Evolutionary conservation across 2,888 invertebrate genomes (phyloP).

Genomic region (Hydraecia micacea): DNA sequence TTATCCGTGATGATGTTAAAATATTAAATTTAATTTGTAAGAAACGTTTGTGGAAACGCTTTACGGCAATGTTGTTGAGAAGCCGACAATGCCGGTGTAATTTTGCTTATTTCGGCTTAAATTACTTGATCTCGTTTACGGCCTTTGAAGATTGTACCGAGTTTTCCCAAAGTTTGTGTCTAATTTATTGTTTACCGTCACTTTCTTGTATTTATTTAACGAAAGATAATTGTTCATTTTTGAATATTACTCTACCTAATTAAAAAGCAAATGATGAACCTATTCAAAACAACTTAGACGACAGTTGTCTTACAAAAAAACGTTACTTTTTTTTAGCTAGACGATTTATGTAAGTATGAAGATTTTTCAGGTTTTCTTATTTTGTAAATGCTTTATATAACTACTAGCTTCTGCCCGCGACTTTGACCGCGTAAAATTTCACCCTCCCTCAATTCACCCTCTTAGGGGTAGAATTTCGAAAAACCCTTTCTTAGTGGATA

Average conservation of each 20-base stretch:
- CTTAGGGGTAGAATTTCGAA: too few relatives aligned
- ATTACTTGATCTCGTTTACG: constrained; percentile 89
- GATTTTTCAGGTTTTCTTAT: background rate
- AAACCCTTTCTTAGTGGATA: too few relatives aligned
- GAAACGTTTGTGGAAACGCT: constrained; percentile 78
- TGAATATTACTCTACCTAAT: constrained; percentile 73
- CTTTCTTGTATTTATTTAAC: constrained; percentile 84
- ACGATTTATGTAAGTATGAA: background rate
- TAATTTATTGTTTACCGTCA: constrained; percentile 89
- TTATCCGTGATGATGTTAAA: constrained; percentile 73
- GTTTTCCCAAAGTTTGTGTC: constrained; percentile 86
- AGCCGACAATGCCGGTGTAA: constrained; percentile 85
- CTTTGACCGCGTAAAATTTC: too few relatives aligned
- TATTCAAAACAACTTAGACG: background rate
- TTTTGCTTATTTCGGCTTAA: constrained; percentile 88
- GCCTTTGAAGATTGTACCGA: constrained; percentile 87
- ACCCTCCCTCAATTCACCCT: too few relatives aligned
- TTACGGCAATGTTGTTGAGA: constrained; percentile 79
- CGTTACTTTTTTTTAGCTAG: background rate
- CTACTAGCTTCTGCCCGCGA: too few relatives aligned
- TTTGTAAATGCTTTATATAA: background rate
- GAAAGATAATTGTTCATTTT: constrained; percentile 79
- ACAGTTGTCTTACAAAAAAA: background rate
- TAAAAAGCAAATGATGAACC: constrained; percentile 55
- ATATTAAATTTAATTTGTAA: constrained; percentile 78